Evolutionary conservation across 2,888 invertebrate species (phyloP), one percentile per base, ranked within the genome.

Genomic region (Saturnia pavonia): DNA sequence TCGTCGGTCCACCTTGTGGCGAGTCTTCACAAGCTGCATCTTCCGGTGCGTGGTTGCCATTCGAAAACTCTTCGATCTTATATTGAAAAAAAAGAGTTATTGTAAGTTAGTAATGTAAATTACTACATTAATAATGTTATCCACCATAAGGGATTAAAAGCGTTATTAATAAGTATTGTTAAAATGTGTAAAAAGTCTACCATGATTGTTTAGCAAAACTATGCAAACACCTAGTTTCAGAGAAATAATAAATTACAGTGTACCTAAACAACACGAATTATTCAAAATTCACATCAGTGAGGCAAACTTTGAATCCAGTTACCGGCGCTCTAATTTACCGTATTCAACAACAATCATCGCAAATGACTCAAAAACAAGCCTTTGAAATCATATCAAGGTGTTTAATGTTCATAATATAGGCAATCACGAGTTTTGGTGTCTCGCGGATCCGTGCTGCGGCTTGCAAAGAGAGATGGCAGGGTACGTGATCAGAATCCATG

Each of bases 341-440:
- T 65, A 69, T 72, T 72, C 48, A 63, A 45, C 42, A 43, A 40
- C 67, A 69, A 69, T 57, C 22, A 42, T 22, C 60, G 57, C 72
- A 74, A 73, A 76, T 78, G 73, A 73, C 71, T 70, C 74, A 74
- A 76, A 75, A 79, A 77, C 76, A 78, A 75, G 72, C 70, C 72
- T 72, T 74, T 40, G 45, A 67, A 77, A 77, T 79, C 75, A 72
- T 77, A 75, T 77, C 72, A 72, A 60, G 74, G 77, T 83, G 82
- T 80, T 87, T 83, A 84, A 83, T 80, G 81, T 83, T 85, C 83
- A 86, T 89, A 88, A 89, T 88, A 85, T 83, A 87, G 83, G 86
- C 88, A 91, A 91, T 91, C 89, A 89, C 82, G 84, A 85, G 85
- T 84, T 85, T 85, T 79, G 83, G 86, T 88, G 85, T 87, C 87